phyloP scores from a whole-genome alignment of 1,140 invertebrate genomes.

The Protaetia brevitarsis region DNA sequence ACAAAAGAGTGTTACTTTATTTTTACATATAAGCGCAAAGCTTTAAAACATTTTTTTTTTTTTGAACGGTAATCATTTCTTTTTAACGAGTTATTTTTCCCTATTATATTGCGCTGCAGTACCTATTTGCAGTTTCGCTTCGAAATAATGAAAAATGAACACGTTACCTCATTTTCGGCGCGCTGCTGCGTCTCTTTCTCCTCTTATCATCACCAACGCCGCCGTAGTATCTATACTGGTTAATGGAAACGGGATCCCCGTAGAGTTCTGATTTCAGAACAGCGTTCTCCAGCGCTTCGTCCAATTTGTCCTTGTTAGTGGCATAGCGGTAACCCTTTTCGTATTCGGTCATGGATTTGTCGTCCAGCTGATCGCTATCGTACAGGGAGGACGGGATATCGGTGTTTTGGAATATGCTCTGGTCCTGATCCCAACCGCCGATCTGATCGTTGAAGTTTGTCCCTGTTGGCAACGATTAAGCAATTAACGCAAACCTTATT shows the following conservation, averaged over 20 bases:
- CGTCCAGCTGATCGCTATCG: slow-evolving; percentile 35
- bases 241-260: slow-evolving; percentile 41
- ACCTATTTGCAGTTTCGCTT: no score
- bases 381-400: slow-evolving; percentile 31
- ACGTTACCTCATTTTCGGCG: slow-evolving; percentile 19
- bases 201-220: slow-evolving; percentile 27
- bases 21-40: no score
- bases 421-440: slow-evolving; percentile 31
- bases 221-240: slow-evolving; percentile 43
- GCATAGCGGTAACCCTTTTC: slow-evolving; percentile 46
- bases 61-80: no score
- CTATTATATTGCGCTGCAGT: no score
- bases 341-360: slow-evolving; percentile 44
- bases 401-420: slow-evolving; percentile 25
- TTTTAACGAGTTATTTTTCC: no score
- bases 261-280: slow-evolving; percentile 48
- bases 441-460: slow-evolving; percentile 34
- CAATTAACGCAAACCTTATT: background rate
- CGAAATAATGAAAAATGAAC: background rate
- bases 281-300: slow-evolving; percentile 47
- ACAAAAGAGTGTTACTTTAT: no score
- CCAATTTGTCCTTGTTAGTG: slow-evolving; percentile 43
- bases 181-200: slow-evolving; percentile 34
- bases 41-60: no score
- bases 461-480: slow-evolving; percentile 28